phyloP scores from a whole-genome alignment of 2,797 vertebrate genomes.

The Emys orbicularis region DNA sequence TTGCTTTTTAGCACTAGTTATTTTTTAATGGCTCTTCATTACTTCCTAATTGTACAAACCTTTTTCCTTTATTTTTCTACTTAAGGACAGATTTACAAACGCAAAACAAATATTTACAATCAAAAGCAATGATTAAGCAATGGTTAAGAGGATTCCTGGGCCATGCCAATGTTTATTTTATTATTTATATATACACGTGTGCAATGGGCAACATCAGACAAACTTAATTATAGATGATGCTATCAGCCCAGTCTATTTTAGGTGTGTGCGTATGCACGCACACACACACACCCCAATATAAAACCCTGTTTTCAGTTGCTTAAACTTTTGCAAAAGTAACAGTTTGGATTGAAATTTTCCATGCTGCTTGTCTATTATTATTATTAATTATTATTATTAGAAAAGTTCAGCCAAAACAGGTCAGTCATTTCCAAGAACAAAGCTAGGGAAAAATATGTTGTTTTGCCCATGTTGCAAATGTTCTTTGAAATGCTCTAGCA shows the following conservation, averaged over 20 bases:
- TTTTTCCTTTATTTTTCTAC: neutral
- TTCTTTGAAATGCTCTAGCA: neutral
- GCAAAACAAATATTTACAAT: neutral
- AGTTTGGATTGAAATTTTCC: neutral
- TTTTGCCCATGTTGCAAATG: neutral
- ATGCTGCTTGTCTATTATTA: neutral
- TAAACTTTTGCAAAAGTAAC: neutral
- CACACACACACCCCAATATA: neutral
- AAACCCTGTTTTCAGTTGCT: neutral
- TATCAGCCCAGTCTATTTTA: neutral
- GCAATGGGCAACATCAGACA: neutral
- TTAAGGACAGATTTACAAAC: neutral
- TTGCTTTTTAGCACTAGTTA: constrained; percentile 31
- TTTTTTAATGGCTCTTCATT: neutral
- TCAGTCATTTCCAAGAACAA: neutral
- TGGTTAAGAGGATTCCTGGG: neutral
- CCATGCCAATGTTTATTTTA: neutral
- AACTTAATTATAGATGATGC: neutral
- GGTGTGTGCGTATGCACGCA: neutral
- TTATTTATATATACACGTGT: too few relatives aligned
- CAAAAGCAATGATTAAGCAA: neutral
- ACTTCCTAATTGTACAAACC: neutral
- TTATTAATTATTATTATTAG: neutral
- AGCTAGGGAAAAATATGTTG: neutral
- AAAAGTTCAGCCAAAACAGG: neutral